A percentile compares a stretch with the other conserved stretches of the same genome.
These are phyloP conservation scores for Platichthys stellatus DNA, from an alignment of 2,113 vertebrate species.

Conservation along the genomic window DNA sequence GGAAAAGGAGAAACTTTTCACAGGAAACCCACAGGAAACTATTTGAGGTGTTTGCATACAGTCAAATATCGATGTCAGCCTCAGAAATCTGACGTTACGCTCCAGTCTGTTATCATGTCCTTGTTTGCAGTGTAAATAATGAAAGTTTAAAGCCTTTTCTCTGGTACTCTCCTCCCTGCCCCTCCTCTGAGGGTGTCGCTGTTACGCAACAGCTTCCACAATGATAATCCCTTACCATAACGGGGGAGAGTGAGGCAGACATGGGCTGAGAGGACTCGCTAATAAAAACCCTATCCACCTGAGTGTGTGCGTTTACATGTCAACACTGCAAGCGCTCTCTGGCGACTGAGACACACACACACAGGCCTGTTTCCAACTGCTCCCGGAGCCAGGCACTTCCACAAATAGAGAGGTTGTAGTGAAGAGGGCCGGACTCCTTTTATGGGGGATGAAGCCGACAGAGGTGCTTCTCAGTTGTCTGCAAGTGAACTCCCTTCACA, in stretches of 20 bases:
- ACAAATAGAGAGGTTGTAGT: too few relatives aligned
- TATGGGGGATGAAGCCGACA: not conserved
- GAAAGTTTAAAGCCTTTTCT: not conserved
- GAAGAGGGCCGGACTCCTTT: not conserved
- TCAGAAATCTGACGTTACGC: not conserved
- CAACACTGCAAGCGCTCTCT: not conserved
- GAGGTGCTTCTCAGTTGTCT: not conserved
- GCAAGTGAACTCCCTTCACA: not conserved
- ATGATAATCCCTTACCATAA: slow-evolving; percentile 49
- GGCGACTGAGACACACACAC: not conserved
- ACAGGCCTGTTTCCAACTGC: too few relatives aligned
- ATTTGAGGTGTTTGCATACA: not conserved
- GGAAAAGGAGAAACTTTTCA: not conserved
- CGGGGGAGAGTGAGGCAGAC: slow-evolving; percentile 13
- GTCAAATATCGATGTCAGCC: not conserved
- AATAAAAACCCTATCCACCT: slow-evolving; percentile 33
- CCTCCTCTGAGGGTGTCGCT: slow-evolving; percentile 23
- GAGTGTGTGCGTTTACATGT: slow-evolving; percentile 29
- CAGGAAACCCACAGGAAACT: not conserved
- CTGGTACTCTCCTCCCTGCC: not conserved
- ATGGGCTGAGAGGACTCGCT: slow-evolving; percentile 17
- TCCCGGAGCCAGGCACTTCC: too few relatives aligned
- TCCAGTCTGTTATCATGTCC: not conserved
- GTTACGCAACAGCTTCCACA: slow-evolving; percentile 45
- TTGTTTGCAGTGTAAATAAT: not conserved